Conservation (phyloP, 2,888 invertebrate species). For the Luffia ferchaultella region DNA sequence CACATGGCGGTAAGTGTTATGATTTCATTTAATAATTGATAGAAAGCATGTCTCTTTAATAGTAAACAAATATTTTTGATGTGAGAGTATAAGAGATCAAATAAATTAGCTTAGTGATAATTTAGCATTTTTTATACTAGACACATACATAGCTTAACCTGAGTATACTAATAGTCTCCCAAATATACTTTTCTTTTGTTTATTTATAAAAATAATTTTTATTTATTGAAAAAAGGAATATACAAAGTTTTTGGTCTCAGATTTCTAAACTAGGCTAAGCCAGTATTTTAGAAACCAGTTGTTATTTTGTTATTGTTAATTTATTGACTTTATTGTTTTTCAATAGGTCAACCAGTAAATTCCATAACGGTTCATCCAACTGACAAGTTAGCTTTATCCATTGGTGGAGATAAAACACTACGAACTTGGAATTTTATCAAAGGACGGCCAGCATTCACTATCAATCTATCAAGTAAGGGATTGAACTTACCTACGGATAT, state of each 20-base stretch:
- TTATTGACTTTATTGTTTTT: background rate
- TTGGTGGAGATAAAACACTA: constrained; percentile 84
- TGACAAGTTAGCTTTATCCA: constrained; percentile 87
- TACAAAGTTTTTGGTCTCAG: no score
- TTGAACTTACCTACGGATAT: constrained; percentile 57
- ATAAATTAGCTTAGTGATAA: no score
- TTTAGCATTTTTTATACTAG: no score
- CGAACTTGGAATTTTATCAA: constrained; percentile 95
- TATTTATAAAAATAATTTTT: background rate
- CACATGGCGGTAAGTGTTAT: constrained; percentile 74
- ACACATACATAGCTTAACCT: no score
- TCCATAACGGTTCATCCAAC: constrained; percentile 86
- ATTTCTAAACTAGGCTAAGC: no score
- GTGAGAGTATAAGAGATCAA: no score
- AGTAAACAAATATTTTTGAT: no score
- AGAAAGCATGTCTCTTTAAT: background rate
- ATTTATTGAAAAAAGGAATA: no score
- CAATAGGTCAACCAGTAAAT: constrained; percentile 69
- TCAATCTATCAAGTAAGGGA: constrained; percentile 80
- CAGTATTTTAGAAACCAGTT: no score
- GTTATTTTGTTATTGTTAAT: no score
- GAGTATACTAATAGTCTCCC: no score
- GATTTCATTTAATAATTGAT: constrained; percentile 10
- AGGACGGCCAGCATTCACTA: constrained; percentile 88
- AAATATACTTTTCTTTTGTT: background rate